Conservation (phyloP, 2,888 invertebrate species). For the Plutella xylostella region DNA sequence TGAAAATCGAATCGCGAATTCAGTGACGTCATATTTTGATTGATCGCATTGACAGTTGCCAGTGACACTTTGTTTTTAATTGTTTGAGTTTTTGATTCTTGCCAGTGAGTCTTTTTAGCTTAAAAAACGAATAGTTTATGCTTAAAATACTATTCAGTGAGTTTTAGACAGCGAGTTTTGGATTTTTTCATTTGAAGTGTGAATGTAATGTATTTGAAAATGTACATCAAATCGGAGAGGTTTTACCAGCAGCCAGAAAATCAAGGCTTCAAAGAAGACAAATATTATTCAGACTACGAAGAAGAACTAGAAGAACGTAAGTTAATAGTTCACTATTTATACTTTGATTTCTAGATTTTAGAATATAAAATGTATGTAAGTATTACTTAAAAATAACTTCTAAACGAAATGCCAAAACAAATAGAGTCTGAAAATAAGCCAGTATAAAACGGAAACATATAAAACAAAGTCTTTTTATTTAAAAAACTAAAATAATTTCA, state of each 20-base stretch:
- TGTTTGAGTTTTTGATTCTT: not conserved
- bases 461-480: no score
- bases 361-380: no score
- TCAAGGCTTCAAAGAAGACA: slow-evolving; percentile 45
- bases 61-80: not conserved
- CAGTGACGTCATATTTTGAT: slow-evolving; percentile 12
- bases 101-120: slow-evolving; percentile 4
- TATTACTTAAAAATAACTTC: no score
- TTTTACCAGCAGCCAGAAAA: slow-evolving; percentile 54
- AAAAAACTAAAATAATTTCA: no score
- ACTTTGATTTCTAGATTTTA: not conserved
- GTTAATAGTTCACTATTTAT: slow-evolving; percentile 19
- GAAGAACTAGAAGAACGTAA: slow-evolving; percentile 54
- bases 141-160: not conserved
- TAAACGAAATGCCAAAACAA: not conserved
- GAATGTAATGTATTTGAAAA: slow-evolving; percentile 53
- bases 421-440: no score
- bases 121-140: not conserved
- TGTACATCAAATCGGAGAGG: slow-evolving; percentile 60
- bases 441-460: no score
- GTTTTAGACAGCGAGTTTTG: not conserved
- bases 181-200: not conserved
- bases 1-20: slow-evolving; percentile 1
- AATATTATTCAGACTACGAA: slow-evolving; percentile 53
- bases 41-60: not conserved